Percentiles rank a stretch among this genome's conserved stretches.
These are phyloP conservation scores for Drosophila asahinai DNA, from an alignment of 1,140 invertebrate genomes.

Conservation along the genomic window DNA sequence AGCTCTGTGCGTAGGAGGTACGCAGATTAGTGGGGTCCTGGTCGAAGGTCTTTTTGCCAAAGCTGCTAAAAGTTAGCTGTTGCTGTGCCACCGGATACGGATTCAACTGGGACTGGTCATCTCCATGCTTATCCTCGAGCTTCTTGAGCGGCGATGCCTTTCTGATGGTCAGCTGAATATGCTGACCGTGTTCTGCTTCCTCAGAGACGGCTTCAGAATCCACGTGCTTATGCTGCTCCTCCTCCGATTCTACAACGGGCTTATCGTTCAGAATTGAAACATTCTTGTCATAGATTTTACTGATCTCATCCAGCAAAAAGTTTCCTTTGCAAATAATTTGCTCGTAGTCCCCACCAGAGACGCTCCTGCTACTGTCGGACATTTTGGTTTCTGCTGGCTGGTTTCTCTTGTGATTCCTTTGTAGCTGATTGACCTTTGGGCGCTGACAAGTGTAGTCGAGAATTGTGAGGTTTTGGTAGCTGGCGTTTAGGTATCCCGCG, in stretches of 20 bases:
- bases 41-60: conserved; percentile 80
- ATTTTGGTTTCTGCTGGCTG: conserved; percentile 48
- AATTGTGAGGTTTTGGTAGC: conserved; percentile 78
- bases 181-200: conserved; percentile 49
- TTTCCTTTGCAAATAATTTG: conserved; percentile 78
- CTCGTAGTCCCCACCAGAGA: conserved; percentile 60
- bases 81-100: not conserved
- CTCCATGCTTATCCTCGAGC: not conserved
- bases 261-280: conserved; percentile 86
- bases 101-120: not conserved
- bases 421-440: conserved; percentile 18
- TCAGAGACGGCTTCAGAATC: not conserved
- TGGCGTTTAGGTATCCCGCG: conserved; percentile 75
- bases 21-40: conserved; percentile 80
- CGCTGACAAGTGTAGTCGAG: conserved; percentile 66
- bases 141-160: conserved; percentile 67
- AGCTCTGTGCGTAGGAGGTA: conserved; percentile 77
- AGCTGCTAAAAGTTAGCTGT: conserved; percentile 50
- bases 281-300: conserved; percentile 86
- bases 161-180: conserved; percentile 75
- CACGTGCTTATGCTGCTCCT: not conserved
- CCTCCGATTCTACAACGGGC: conserved; percentile 23
- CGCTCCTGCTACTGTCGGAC: conserved; percentile 44
- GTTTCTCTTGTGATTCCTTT: conserved; percentile 35
- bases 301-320: conserved; percentile 82